Base-by-base conservation (phyloP, 2,888 invertebrate species). In the Parasteatoda lunata region DNA sequence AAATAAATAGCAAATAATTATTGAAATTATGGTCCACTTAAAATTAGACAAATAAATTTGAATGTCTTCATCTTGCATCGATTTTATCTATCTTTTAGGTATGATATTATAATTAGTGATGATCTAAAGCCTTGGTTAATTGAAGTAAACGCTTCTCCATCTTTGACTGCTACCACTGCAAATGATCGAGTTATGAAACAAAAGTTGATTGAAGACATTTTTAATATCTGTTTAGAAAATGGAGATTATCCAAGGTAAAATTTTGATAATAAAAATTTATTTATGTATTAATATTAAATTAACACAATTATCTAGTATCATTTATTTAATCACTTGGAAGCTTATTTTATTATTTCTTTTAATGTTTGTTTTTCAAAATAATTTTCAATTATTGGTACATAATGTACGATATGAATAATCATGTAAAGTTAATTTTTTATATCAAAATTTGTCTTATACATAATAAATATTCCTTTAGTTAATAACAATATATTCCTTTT, bases 21-120 rank as follows among this genome's bases (percentile, higher is more conserved):
- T 52, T 59, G 45, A 75, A 45, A 65, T 52, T 8, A 30, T 68
- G 30, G 11, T 30, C 68, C 8, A 30, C 11, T 68, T 7, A 15
- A 68, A 45, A 45, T 30, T 48, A 47, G 15, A 65, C n/a, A 30
- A 13, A 48, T 69, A n/a, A 5, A 48, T 11, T 66, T 68, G 3
- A 7, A 4, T 66, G 13, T 69, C 75, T 30, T 30, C 30, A 30
- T 30, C 30, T 30, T 30, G 30, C 30, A 30, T n/a, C n/a, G n/a
- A n/a, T n/a, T n/a, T n/a, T n/a, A n/a, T 47, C 52, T 64, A 52
- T 64, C 49, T 84, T 81, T 64, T 90, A 92, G 92, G 66, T 98
- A 97, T 91, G 98, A 98, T 91, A 97, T 98, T 77, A 98, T 98
- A 90, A 97, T 98, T 90, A 98, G 98, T 91, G 96, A 97, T 91